Evolutionary conservation across 2,888 invertebrate species (phyloP).

Genomic region (Synanthedon andrenaeformis): DNA sequence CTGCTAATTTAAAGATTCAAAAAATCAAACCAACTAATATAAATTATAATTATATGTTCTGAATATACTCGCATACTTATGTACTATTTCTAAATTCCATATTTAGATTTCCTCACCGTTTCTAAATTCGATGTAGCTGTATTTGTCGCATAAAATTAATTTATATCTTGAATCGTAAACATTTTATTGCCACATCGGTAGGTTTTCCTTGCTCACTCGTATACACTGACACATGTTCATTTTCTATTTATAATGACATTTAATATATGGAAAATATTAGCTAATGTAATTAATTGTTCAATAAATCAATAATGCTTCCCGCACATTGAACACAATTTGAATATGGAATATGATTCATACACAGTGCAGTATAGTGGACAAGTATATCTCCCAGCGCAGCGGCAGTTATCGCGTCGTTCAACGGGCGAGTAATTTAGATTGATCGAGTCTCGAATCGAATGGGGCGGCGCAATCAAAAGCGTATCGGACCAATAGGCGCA

Average conservation of each 20-base stretch:
- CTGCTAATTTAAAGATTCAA: too few species aligned
- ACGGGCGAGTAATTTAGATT: constrained; percentile 56
- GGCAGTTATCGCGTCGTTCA: too few species aligned
- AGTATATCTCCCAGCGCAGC: too few species aligned
- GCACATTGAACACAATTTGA: too few species aligned
- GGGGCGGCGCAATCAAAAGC: constrained; percentile 68
- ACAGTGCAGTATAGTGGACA: too few species aligned
- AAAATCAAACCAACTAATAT: too few species aligned
- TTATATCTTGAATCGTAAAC: constrained; percentile 49
- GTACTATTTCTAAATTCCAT: neutral
- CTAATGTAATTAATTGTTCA: too few species aligned
- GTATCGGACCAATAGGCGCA: constrained; percentile 58
- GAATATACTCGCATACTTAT: too few species aligned
- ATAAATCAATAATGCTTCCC: too few species aligned
- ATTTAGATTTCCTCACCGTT: neutral
- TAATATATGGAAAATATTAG: constrained; percentile 1
- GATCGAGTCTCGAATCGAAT: constrained; percentile 60
- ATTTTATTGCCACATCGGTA: constrained; percentile 37
- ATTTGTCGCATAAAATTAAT: constrained; percentile 38
- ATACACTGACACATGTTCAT: constrained; percentile 20
- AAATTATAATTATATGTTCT: too few species aligned
- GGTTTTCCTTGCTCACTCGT: constrained; percentile 26
- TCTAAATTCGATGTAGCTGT: constrained; percentile 25
- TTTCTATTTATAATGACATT: constrained; percentile 23
- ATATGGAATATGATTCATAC: too few species aligned